These are phyloP conservation scores for Trisateles emortualis DNA, from an alignment of 2,888 invertebrate species.

Conservation along the genomic window DNA sequence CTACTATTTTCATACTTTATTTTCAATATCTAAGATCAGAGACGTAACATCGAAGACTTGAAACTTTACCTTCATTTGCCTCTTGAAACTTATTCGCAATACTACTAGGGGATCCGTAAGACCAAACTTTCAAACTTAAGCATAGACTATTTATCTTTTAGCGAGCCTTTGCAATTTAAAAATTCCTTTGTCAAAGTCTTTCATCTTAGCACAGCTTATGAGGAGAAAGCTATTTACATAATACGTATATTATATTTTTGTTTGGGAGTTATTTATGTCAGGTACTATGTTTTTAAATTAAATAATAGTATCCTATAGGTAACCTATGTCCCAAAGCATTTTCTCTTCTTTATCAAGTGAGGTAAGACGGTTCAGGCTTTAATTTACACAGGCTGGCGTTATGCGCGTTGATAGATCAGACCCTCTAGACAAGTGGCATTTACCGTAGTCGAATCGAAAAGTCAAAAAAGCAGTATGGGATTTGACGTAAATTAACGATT, in stretches of 20 bases:
- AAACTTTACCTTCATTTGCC: constrained; percentile 3
- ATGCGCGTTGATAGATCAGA: no score
- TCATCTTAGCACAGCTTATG: background rate
- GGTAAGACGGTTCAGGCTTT: no score
- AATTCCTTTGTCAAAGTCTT: constrained; percentile 15
- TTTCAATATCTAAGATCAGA: background rate
- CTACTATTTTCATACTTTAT: background rate
- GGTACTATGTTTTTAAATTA: no score
- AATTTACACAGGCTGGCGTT: no score
- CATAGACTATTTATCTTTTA: constrained; percentile 32
- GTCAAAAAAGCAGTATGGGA: no score
- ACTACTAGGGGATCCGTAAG: background rate
- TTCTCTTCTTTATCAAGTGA: no score
- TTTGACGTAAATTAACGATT: no score
- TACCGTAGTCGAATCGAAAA: no score
- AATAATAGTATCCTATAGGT: no score
- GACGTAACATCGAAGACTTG: background rate
- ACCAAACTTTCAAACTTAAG: constrained; percentile 29
- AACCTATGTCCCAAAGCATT: no score
- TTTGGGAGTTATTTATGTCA: no score
- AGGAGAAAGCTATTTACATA: background rate
- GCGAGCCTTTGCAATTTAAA: constrained; percentile 27
- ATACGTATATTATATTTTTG: background rate
- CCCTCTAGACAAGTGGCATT: no score
- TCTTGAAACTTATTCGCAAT: constrained; percentile 8